Evolutionary conservation across 1,140 invertebrate species (phyloP).

Genomic region (Tenebrio molitor): DNA sequence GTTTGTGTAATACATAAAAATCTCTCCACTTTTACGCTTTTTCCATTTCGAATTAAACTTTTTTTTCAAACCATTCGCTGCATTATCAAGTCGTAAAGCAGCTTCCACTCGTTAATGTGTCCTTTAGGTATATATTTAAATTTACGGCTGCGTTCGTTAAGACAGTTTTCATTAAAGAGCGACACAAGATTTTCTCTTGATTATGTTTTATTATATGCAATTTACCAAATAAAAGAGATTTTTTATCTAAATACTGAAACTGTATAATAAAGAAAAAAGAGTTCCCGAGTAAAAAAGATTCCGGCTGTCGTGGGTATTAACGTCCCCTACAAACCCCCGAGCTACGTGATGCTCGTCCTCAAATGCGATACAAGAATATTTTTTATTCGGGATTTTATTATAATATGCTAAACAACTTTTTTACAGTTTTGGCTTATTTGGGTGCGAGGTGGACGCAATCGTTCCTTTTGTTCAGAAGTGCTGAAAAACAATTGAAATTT

Average conservation of each 20-base stretch:
- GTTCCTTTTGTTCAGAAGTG: neutral
- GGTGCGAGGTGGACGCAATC: neutral
- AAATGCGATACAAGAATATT: conserved; percentile 22
- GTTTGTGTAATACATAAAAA: no score
- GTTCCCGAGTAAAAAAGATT: neutral
- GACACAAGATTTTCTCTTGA: neutral
- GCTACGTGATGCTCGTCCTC: neutral
- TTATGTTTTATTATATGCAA: neutral
- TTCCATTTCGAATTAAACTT: no score
- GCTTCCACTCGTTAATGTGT: no score
- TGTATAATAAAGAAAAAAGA: neutral
- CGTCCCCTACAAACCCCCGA: neutral
- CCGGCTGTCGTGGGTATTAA: neutral
- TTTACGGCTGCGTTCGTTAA: conserved; percentile 1
- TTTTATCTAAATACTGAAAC: neutral
- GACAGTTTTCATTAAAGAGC: neutral
- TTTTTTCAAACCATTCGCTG: no score
- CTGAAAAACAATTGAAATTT: conserved; percentile 19
- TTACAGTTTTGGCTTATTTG: conserved; percentile 12
- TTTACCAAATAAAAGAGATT: neutral
- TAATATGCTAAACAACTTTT: conserved; percentile 23
- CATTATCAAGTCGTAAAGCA: no score
- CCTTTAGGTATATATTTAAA: no score
- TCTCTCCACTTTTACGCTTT: no score
- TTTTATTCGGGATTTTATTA: conserved; percentile 4